Evolutionary conservation across 2,113 vertebrate species (phyloP).

Genomic region (Catharus bicknelli): DNA sequence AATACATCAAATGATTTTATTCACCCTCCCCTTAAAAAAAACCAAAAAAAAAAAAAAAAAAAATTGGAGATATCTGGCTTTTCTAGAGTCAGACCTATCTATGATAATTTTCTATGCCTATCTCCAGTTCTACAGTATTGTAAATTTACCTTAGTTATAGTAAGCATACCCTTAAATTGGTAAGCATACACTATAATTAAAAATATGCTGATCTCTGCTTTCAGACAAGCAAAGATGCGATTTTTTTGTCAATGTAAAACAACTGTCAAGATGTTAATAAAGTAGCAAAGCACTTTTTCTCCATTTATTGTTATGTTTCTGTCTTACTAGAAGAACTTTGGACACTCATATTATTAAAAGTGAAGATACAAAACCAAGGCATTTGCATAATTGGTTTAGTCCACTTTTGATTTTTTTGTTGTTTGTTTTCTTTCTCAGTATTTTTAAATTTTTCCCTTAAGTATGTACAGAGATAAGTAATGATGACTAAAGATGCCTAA

Average conservation of each 20-base stretch:
- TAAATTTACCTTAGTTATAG: background rate
- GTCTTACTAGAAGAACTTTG: background rate
- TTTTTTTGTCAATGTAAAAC: background rate
- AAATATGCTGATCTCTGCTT: background rate
- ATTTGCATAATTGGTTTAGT: background rate
- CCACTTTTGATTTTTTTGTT: background rate
- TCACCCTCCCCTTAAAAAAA: background rate
- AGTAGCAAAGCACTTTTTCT: background rate
- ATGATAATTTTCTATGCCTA: background rate
- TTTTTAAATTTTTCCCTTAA: background rate
- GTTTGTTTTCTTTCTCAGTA: background rate
- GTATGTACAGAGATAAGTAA: background rate
- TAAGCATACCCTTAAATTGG: background rate
- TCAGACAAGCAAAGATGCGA: background rate
- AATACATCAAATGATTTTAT: background rate
- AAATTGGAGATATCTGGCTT: background rate
- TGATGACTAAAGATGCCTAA: background rate
- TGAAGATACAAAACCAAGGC: accelerated
- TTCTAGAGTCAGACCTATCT: background rate
- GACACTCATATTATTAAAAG: background rate
- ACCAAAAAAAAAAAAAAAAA: no score
- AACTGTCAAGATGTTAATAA: background rate
- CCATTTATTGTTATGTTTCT: background rate
- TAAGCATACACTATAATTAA: background rate
- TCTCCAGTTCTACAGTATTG: background rate